Conservation (phyloP, 2,113 vertebrate genomes). For the Pluvianellus socialis region DNA sequence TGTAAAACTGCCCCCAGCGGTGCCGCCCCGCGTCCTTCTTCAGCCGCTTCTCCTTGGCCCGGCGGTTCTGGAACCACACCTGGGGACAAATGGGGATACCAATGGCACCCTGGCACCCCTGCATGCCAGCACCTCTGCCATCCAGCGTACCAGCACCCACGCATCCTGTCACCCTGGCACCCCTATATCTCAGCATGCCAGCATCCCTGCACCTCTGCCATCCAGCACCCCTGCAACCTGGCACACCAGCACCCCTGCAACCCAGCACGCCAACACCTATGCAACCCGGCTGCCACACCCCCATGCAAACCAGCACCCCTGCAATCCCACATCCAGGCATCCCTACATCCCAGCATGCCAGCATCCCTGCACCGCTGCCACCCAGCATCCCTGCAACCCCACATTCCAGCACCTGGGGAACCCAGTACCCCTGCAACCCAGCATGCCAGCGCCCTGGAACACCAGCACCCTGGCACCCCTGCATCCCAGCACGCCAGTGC, state of each 20-base stretch:
- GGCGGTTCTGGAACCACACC: conserved; percentile 99
- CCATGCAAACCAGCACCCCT: too few species aligned
- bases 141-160: background rate
- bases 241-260: background rate
- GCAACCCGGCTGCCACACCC: background rate
- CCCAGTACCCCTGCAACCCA: too few species aligned
- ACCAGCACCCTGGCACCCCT: background rate
- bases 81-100: background rate
- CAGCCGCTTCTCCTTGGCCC: conserved; percentile 95
- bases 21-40: conserved; percentile 97
- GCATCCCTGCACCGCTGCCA: background rate
- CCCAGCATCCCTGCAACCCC: background rate
- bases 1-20: conserved; percentile 98
- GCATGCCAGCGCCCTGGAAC: too few species aligned
- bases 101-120: background rate
- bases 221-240: background rate
- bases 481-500: background rate
- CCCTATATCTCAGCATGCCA: background rate
- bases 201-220: background rate
- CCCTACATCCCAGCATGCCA: background rate
- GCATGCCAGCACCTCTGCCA: too few species aligned
- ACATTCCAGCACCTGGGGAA: too few species aligned
- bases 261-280: background rate
- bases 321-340: too few species aligned
- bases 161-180: background rate